phyloP scores from a whole-genome alignment of 2,113 vertebrate genomes.

The Lethenteron reissneri region DNA sequence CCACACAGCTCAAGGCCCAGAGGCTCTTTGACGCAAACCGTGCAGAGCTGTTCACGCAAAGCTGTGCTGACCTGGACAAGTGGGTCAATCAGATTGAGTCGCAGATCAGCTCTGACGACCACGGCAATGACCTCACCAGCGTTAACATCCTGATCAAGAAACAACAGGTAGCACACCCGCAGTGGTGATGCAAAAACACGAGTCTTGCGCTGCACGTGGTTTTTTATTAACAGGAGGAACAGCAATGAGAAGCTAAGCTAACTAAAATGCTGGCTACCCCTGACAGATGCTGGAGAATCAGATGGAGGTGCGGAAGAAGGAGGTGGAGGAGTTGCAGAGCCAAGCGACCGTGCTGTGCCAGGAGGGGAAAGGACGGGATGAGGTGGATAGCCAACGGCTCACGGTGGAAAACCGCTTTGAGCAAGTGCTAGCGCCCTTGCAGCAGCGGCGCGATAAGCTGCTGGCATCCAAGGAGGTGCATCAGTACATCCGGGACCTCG shows the following conservation, averaged over 20 bases:
- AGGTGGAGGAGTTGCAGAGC: constrained; percentile 73
- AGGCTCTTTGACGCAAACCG: constrained; percentile 88
- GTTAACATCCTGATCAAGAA: constrained; percentile 91
- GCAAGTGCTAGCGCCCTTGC: constrained; percentile 56
- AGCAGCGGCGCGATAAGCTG: constrained; percentile 44
- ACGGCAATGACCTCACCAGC: constrained; percentile 82
- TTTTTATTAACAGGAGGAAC: too few species aligned
- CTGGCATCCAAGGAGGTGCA: constrained; percentile 75
- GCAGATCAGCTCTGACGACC: constrained; percentile 85
- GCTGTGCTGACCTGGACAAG: constrained; percentile 75
- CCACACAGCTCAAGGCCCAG: constrained; percentile 85
- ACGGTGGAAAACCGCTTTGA: constrained; percentile 59
- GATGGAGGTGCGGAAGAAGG: constrained; percentile 81
- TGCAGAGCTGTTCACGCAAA: constrained; percentile 85
- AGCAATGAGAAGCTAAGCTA: too few species aligned
- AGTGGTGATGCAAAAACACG: too few species aligned
- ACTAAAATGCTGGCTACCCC: not conserved
- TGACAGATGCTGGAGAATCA: constrained; percentile 80
- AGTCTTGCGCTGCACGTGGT: too few species aligned
- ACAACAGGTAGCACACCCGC: constrained; percentile 45
- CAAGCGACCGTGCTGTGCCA: constrained; percentile 60
- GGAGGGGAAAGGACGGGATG: constrained; percentile 53
- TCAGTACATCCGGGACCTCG: constrained; percentile 79
- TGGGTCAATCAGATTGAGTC: constrained; percentile 66
- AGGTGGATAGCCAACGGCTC: constrained; percentile 55